Evolutionary conservation across 2,888 invertebrate genomes (phyloP).

Genomic region (Phyllotreta striolata): DNA sequence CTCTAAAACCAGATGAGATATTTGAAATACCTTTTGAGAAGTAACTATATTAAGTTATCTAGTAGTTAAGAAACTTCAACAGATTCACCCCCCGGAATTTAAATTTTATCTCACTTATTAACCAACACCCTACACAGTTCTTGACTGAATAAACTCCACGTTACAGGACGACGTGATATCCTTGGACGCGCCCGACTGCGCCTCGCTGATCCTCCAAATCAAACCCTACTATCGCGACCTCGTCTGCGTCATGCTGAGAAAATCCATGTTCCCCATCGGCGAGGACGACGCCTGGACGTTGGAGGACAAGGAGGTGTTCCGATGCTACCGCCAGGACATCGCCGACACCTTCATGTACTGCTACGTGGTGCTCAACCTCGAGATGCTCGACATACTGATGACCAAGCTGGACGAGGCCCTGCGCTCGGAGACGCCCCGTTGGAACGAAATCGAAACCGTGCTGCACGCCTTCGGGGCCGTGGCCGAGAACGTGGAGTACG

Average conservation of each 20-base stretch:
- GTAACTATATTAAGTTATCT: no score
- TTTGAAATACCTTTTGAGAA: no score
- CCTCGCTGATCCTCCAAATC: slow-evolving; percentile 66
- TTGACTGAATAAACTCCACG: no score
- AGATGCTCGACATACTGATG: slow-evolving; percentile 75
- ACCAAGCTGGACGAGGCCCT: slow-evolving; percentile 68
- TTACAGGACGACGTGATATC: slow-evolving; percentile 71
- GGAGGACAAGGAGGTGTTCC: slow-evolving; percentile 85
- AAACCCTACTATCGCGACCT: slow-evolving; percentile 82
- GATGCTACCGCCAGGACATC: slow-evolving; percentile 67
- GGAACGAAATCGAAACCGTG: slow-evolving; percentile 72
- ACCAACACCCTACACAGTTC: no score
- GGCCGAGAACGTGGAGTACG: slow-evolving; percentile 69
- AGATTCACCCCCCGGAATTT: no score
- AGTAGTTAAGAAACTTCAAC: no score
- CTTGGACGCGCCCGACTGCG: slow-evolving; percentile 61
- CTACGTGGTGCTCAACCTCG: slow-evolving; percentile 79
- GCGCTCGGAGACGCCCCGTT: slow-evolving; percentile 55
- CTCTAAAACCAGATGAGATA: no score
- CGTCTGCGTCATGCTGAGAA: slow-evolving; percentile 77
- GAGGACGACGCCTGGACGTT: slow-evolving; percentile 68
- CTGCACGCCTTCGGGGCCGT: slow-evolving; percentile 72
- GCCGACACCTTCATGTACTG: slow-evolving; percentile 74
- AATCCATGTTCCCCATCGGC: slow-evolving; percentile 75
- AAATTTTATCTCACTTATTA: no score